phyloP scores from a whole-genome alignment of 1,140 invertebrate species.

The Brachionus paranguensis region DNA sequence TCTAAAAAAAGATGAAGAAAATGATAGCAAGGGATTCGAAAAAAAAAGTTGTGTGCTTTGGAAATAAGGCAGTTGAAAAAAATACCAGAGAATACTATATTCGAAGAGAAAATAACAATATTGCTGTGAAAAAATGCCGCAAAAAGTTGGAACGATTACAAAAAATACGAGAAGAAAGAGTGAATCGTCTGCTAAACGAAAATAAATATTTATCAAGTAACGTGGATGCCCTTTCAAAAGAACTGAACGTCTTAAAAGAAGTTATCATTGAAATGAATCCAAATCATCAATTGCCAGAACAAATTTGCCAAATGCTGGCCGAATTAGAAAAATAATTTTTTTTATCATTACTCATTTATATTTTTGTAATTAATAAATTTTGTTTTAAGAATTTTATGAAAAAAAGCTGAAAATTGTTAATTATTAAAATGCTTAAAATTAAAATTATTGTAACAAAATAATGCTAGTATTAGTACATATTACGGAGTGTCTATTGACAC shows the following conservation, averaged over 20 bases:
- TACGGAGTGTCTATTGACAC: too few species aligned
- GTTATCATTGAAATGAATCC: conserved; percentile 65
- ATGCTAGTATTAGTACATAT: too few species aligned
- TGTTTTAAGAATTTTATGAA: neutral
- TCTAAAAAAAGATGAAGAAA: neutral
- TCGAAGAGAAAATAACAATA: conserved; percentile 82
- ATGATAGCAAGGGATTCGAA: neutral
- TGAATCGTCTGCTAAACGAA: conserved; percentile 82
- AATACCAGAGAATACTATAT: conserved; percentile 83
- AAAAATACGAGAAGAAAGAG: conserved; percentile 83
- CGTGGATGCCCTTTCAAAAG: conserved; percentile 83
- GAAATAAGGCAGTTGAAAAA: conserved; percentile 72
- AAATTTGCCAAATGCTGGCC: neutral
- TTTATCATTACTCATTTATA: neutral
- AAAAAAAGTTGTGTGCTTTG: conserved; percentile 42
- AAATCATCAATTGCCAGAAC: neutral
- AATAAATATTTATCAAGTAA: conserved; percentile 85
- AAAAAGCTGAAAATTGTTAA: too few species aligned
- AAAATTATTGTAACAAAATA: too few species aligned
- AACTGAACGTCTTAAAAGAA: conserved; percentile 75
- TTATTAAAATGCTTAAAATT: too few species aligned
- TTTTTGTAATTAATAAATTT: neutral
- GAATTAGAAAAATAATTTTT: neutral
- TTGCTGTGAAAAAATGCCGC: conserved; percentile 85
- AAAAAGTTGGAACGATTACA: conserved; percentile 92